phyloP scores from a whole-genome alignment of 2,797 vertebrate genomes.

The Enteromius radiatus region DNA sequence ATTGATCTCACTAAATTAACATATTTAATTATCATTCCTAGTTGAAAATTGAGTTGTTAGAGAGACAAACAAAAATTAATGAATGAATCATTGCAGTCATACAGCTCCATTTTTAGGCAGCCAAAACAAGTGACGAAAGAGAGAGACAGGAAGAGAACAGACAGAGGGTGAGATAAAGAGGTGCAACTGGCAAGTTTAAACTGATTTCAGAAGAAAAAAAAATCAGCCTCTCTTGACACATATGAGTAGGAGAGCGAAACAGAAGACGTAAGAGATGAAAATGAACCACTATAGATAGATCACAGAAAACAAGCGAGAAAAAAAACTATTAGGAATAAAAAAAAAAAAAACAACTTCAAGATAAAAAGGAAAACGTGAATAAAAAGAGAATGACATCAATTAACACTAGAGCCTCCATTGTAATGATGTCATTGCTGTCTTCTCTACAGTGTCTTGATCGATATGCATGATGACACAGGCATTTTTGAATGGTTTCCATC shows the following conservation, averaged over 20 bases:
- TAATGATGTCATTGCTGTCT: not conserved
- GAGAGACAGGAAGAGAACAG: conserved; percentile 13
- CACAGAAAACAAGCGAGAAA: conserved; percentile 29
- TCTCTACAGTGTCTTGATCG: not conserved
- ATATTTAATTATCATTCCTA: not conserved
- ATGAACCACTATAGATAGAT: conserved; percentile 48
- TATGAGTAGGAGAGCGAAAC: conserved; percentile 21
- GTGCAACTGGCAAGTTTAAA: conserved; percentile 41
- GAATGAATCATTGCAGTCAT: conserved; percentile 3
- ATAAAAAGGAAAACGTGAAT: not conserved
- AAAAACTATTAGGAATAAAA: not conserved
- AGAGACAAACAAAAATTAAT: conserved; percentile 2
- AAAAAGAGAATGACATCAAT: conserved; percentile 31
- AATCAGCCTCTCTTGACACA: conserved; percentile 35
- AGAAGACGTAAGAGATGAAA: conserved; percentile 20
- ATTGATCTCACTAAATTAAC: not conserved
- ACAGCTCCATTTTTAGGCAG: conserved; percentile 29
- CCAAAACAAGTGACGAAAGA: conserved; percentile 30
- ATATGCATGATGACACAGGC: conserved; percentile 8
- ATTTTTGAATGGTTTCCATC: conserved; percentile 22
- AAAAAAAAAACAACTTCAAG: not conserved
- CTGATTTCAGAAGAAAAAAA: conserved; percentile 19
- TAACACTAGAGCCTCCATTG: not conserved
- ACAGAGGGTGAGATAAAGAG: conserved; percentile 42
- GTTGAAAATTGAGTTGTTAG: not conserved